These are phyloP conservation scores for Nannoperca australis DNA, from an alignment of 2,797 vertebrate genomes.

Conservation along the genomic window DNA sequence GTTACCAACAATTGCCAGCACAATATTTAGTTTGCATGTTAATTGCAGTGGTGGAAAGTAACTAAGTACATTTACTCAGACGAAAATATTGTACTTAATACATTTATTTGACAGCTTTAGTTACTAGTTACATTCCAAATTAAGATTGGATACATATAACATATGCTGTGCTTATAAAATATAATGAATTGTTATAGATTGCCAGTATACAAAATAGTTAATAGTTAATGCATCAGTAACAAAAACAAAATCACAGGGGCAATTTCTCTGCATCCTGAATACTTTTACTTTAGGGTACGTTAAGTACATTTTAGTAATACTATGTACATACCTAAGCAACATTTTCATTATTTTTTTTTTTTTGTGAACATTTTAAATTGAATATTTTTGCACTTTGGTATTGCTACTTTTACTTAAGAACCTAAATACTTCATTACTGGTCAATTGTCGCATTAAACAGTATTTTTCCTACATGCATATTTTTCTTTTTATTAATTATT, in stretches of 20 bases:
- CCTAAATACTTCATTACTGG: not conserved
- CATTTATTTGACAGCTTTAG: not conserved
- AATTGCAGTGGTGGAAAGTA: not conserved
- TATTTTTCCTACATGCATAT: not conserved
- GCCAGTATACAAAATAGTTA: too few species aligned
- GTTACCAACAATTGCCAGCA: not conserved
- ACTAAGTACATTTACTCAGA: not conserved
- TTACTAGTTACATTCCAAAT: not conserved
- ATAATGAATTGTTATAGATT: not conserved
- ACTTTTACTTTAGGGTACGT: not conserved
- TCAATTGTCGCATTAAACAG: not conserved
- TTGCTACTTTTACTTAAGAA: not conserved
- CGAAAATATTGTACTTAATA: not conserved
- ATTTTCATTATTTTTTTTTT: not conserved
- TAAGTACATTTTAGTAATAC: not conserved
- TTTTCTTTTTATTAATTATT: too few species aligned
- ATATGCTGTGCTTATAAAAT: not conserved
- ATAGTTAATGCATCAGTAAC: not conserved
- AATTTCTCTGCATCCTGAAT: not conserved
- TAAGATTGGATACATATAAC: not conserved
- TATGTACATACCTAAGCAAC: not conserved
- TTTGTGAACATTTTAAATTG: too few species aligned
- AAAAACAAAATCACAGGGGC: not conserved
- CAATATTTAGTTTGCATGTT: conserved; percentile 5
- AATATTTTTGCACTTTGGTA: not conserved